phyloP scores from a whole-genome alignment of 64 coral and sea anemone genomes.

The Porites lutea region DNA sequence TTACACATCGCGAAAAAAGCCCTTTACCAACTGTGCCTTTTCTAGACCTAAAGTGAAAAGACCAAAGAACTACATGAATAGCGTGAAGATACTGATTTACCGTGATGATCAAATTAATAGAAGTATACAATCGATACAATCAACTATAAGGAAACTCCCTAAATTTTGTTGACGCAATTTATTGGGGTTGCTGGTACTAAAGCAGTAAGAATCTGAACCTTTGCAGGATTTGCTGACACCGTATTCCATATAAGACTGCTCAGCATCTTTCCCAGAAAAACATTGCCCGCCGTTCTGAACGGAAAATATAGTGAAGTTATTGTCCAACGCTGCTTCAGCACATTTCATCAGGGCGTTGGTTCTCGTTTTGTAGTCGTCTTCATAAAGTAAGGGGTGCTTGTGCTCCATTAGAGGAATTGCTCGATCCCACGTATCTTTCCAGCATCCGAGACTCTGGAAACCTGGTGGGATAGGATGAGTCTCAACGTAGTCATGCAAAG shows the following conservation, averaged over 20 bases:
- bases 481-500: neutral
- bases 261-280: conserved; percentile 80
- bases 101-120: too few relatives aligned
- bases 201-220: neutral
- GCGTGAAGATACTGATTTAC: too few relatives aligned
- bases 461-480: conserved; percentile 10
- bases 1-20: too few relatives aligned
- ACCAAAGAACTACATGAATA: too few relatives aligned
- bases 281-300: conserved; percentile 93
- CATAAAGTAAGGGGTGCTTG: conserved; percentile 74
- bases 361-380: conserved; percentile 87
- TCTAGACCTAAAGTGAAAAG: too few relatives aligned
- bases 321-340: conserved; percentile 73
- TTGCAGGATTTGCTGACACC: conserved; percentile 70
- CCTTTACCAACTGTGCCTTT: too few relatives aligned
- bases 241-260: conserved; percentile 80
- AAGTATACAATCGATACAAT: too few relatives aligned
- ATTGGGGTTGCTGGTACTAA: neutral
- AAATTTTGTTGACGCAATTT: too few relatives aligned
- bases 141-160: too few relatives aligned
- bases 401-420: conserved; percentile 80
- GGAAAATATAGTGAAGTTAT: conserved; percentile 77
- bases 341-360: conserved; percentile 92
- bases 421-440: conserved; percentile 83
- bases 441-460: conserved; percentile 90